Conservation (phyloP, 2,113 vertebrate species). For the Morone chrysops region DNA sequence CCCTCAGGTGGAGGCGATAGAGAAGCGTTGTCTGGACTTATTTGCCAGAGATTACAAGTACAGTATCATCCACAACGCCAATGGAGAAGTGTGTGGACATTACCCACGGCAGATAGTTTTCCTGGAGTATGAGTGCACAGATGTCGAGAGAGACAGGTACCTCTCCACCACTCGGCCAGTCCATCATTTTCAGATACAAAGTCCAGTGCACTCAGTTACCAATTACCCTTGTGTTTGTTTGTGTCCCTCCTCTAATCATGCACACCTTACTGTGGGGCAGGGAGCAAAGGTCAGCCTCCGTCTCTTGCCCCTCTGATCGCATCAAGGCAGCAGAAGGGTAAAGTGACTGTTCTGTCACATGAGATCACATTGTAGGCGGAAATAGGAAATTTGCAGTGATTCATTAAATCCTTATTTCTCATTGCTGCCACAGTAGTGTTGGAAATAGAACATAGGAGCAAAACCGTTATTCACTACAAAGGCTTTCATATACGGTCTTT, state of each 20-base stretch:
- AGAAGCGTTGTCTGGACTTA: constrained; percentile 93
- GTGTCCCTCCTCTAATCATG: constrained; percentile 24
- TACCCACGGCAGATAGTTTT: constrained; percentile 96
- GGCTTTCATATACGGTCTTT: neutral
- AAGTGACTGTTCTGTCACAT: constrained; percentile 39
- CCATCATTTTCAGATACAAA: constrained; percentile 23
- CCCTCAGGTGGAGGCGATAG: constrained; percentile 90
- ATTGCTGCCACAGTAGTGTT: neutral
- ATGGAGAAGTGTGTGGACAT: constrained; percentile 95
- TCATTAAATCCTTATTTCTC: constrained; percentile 31
- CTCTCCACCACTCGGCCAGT: neutral
- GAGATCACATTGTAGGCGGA: neutral
- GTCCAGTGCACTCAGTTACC: constrained; percentile 54
- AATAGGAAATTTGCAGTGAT: constrained; percentile 33
- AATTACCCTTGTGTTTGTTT: constrained; percentile 56
- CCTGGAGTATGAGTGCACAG: constrained; percentile 91
- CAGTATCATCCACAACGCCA: constrained; percentile 92
- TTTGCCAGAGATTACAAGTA: constrained; percentile 95
- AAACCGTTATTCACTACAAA: neutral
- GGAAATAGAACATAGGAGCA: neutral
- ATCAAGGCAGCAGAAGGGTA: neutral
- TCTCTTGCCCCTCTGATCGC: constrained; percentile 5
- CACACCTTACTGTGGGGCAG: constrained; percentile 10
- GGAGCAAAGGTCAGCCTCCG: constrained; percentile 46
- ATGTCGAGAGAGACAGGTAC: constrained; percentile 90